A percentile compares a stretch with the other conserved stretches of the same genome.
phyloP scores from a whole-genome alignment of 2,888 invertebrate genomes.

The Myathropa florea region DNA sequence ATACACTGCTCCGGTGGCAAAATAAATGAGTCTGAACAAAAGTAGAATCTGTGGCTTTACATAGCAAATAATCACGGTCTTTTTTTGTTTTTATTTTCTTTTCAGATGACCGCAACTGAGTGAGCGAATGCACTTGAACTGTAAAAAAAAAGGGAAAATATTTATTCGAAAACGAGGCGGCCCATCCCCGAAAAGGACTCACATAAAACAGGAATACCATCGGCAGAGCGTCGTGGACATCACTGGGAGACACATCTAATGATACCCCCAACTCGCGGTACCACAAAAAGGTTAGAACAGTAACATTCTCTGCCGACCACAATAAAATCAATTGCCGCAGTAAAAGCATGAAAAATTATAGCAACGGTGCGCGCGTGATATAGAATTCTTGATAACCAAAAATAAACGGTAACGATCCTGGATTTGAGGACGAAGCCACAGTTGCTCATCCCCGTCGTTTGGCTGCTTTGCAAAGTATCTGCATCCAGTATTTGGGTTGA shows the following conservation, averaged over 20 bases:
- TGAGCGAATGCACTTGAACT: conserved; percentile 56
- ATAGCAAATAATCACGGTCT: too few species aligned
- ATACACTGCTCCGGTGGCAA: too few species aligned
- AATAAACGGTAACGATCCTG: not conserved
- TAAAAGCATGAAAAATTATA: too few species aligned
- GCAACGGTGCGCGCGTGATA: too few species aligned
- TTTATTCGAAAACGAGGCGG: conserved; percentile 53
- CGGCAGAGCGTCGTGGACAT: conserved; percentile 12
- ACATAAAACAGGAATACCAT: conserved; percentile 38
- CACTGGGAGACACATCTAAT: not conserved
- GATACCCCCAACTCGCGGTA: not conserved
- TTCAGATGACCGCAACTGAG: conserved; percentile 70
- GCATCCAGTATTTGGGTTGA: conserved; percentile 50
- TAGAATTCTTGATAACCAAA: too few species aligned
- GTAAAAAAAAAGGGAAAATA: conserved; percentile 21
- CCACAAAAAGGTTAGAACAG: not conserved
- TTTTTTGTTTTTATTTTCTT: conserved; percentile 58
- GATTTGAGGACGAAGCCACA: not conserved
- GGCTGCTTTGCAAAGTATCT: not conserved
- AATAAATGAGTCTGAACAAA: too few species aligned
- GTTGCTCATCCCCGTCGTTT: not conserved
- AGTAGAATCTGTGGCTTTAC: too few species aligned
- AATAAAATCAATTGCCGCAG: too few species aligned
- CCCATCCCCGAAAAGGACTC: conserved; percentile 58
- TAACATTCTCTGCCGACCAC: too few species aligned